These are phyloP conservation scores for Sceliomorpha sp. DNA, from an alignment of 2,888 invertebrate genomes.

Conservation along the genomic window DNA sequence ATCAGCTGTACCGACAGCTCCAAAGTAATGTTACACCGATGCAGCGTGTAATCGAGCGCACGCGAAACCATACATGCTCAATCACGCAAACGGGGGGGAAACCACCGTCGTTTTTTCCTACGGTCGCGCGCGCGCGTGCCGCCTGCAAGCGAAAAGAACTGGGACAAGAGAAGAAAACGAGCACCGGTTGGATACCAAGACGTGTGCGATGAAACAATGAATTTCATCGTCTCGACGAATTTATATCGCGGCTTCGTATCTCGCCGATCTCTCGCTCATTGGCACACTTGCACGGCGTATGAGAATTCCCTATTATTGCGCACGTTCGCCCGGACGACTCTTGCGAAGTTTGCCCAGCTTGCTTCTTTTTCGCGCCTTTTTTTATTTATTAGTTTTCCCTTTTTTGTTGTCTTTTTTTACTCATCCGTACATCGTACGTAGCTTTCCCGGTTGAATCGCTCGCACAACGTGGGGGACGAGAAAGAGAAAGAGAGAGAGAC, in stretches of 20 bases:
- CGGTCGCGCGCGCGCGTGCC: no score
- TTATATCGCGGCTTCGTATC: constrained; percentile 38
- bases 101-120: no score
- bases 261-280: constrained; percentile 49
- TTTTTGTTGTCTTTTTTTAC: no score
- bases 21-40: constrained; percentile 36
- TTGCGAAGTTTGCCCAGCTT: constrained; percentile 60
- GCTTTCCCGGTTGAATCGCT: constrained; percentile 7
- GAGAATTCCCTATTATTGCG: constrained; percentile 71
- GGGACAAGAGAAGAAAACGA: constrained; percentile 50
- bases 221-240: constrained; percentile 46
- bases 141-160: constrained; percentile 44
- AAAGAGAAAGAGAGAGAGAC: no score
- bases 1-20: background rate
- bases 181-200: constrained; percentile 43
- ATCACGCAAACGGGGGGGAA: constrained; percentile 47
- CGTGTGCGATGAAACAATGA: constrained; percentile 52
- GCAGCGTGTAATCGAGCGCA: constrained; percentile 43
- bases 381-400: no score
- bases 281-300: constrained; percentile 61
- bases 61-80: constrained; percentile 48
- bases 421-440: background rate
- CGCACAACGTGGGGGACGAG: no score
- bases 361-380: constrained; percentile 21
- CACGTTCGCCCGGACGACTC: constrained; percentile 66